Evolutionary conservation across 1,140 invertebrate genomes (phyloP).

Genomic region (Atta cephalotes): DNA sequence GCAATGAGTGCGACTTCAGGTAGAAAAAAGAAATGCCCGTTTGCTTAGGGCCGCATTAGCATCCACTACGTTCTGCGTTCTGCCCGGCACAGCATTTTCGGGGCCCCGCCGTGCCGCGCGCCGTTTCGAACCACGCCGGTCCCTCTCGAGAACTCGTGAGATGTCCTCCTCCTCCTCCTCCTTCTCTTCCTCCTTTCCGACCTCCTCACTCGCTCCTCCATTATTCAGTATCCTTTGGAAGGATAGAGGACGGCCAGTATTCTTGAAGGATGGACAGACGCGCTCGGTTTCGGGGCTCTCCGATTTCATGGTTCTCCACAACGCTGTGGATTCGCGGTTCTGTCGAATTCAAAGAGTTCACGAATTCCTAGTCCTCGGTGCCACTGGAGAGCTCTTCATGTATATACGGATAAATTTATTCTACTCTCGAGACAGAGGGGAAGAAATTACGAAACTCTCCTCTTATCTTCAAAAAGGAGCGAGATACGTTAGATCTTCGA

Average conservation of each 20-base stretch:
- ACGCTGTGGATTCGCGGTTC: conserved; percentile 3
- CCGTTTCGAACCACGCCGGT: conserved; percentile 16
- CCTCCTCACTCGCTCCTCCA: conserved; percentile 38
- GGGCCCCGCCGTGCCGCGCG: not conserved
- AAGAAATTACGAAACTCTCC: not conserved
- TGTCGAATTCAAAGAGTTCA: not conserved
- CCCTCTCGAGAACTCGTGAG: conserved; percentile 38
- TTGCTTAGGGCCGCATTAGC: conserved; percentile 72
- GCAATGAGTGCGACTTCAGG: conserved; percentile 67
- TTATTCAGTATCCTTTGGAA: conserved; percentile 51
- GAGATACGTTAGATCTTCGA: conserved; percentile 3
- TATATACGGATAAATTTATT: conserved; percentile 7
- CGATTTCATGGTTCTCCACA: conserved; percentile 21
- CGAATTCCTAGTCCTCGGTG: not conserved
- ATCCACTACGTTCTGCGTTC: conserved; percentile 24
- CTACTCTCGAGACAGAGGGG: not conserved
- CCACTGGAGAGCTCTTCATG: not conserved
- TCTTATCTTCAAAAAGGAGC: not conserved
- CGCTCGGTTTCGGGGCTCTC: conserved; percentile 35
- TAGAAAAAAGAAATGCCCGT: conserved; percentile 68
- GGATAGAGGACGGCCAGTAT: conserved; percentile 47
- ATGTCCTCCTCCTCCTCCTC: not conserved
- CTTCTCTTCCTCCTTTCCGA: not conserved
- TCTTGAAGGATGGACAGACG: conserved; percentile 43
- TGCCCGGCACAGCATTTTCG: conserved; percentile 23